Percentiles rank a stretch among this genome's conserved stretches.
phyloP scores from a whole-genome alignment of 2,888 invertebrate genomes.

The Pristionchus japonicus region DNA sequence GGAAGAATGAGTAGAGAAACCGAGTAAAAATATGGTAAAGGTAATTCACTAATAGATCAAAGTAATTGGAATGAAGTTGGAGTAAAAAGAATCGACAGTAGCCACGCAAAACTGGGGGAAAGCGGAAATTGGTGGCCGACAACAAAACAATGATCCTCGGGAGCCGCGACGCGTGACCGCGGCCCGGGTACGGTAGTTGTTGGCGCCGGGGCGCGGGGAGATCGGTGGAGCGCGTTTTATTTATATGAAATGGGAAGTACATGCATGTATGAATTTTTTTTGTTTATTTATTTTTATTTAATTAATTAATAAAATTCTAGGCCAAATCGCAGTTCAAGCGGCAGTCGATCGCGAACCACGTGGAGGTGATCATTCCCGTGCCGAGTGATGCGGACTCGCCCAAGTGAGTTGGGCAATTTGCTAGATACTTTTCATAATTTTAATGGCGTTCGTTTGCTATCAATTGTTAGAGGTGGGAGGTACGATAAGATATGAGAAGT shows the following conservation, averaged over 20 bases:
- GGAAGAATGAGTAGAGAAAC: neutral
- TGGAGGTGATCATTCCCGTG: constrained; percentile 95
- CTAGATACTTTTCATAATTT: too few relatives aligned
- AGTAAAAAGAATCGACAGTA: neutral
- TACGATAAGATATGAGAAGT: neutral
- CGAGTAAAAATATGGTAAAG: neutral
- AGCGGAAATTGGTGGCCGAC: neutral
- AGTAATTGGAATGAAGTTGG: neutral
- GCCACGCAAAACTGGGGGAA: neutral
- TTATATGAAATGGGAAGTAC: neutral
- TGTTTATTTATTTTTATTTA: neutral
- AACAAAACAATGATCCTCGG: neutral
- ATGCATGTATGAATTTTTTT: too few relatives aligned
- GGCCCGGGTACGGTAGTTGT: neutral
- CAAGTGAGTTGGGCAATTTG: too few relatives aligned
- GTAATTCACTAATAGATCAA: neutral
- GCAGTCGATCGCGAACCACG: constrained; percentile 97
- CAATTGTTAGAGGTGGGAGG: neutral
- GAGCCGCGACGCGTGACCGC: constrained; percentile 34
- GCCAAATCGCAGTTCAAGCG: constrained; percentile 98
- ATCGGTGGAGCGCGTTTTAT: neutral
- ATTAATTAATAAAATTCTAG: constrained; percentile 66
- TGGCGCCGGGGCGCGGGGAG: neutral
- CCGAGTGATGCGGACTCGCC: constrained; percentile 98
- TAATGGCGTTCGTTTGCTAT: too few relatives aligned